Conservation (phyloP, 2,888 invertebrate genomes). For the Aspidiotus destructor region DNA sequence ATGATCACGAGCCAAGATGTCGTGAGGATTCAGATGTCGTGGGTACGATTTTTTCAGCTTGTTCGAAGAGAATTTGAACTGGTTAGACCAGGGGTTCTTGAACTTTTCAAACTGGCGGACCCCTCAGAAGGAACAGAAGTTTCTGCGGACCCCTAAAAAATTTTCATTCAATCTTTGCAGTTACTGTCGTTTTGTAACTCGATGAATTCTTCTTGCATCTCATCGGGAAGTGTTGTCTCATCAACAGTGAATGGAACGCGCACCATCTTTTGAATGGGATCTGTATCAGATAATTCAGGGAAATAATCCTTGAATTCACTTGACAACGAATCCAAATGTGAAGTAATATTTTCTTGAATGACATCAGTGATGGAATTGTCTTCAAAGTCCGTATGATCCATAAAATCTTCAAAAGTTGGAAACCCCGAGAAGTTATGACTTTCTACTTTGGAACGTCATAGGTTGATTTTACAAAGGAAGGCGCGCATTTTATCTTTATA, state of each 20-base stretch:
- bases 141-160: not conserved
- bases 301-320: not conserved
- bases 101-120: not conserved
- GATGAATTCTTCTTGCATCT: constrained; percentile 23
- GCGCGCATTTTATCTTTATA: constrained; percentile 16
- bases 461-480: too few species aligned
- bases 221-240: constrained; percentile 11
- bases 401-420: constrained; percentile 7
- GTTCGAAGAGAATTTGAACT: too few species aligned
- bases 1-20: not conserved
- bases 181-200: constrained; percentile 23
- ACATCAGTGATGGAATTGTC: not conserved
- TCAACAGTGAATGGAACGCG: constrained; percentile 21
- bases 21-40: too few species aligned
- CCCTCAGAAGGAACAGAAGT: not conserved
- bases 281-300: not conserved
- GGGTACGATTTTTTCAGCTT: too few species aligned
- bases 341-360: not conserved
- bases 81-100: not conserved
- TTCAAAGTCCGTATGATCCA: constrained; percentile 5
- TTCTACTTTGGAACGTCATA: constrained; percentile 7
- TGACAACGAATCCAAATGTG: not conserved
- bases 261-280: constrained; percentile 4
- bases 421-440: constrained; percentile 6
- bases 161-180: constrained; percentile 6